Evolutionary conservation across 2,113 vertebrate species (phyloP).

Genomic region (Siphamia tubifer): DNA sequence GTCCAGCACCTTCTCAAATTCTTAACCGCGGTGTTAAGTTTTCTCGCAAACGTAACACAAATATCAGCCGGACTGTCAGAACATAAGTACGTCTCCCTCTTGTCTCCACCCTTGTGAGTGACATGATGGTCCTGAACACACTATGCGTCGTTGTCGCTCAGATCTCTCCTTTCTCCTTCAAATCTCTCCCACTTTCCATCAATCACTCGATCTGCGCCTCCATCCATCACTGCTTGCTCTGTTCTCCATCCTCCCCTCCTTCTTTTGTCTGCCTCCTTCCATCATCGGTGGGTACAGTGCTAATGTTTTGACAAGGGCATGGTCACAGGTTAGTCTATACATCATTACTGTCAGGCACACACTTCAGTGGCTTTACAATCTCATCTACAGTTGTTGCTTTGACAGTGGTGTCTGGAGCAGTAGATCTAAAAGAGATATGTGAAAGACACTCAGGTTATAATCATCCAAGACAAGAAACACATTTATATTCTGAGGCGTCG

Average conservation of each 20-base stretch:
- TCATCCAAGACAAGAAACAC: not conserved
- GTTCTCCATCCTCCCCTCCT: conserved; percentile 29
- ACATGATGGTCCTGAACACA: not conserved
- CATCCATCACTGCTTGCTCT: conserved; percentile 46
- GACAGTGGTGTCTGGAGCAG: too few species aligned
- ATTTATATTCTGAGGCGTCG: not conserved
- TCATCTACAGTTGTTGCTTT: too few species aligned
- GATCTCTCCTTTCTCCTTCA: conserved; percentile 25
- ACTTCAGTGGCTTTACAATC: conserved; percentile 7
- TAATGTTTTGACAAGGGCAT: conserved; percentile 71
- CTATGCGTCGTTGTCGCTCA: not conserved
- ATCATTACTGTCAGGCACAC: conserved; percentile 36
- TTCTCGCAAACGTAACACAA: not conserved
- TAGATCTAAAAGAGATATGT: too few species aligned
- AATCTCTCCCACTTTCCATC: conserved; percentile 44
- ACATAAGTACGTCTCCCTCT: not conserved
- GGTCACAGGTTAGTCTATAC: conserved; percentile 28
- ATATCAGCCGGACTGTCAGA: not conserved
- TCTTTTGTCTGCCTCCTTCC: conserved; percentile 32
- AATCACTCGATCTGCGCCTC: conserved; percentile 41
- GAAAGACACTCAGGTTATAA: too few species aligned
- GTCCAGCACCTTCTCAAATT: conserved; percentile 18
- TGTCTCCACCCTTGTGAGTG: not conserved
- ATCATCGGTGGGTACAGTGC: conserved; percentile 57
- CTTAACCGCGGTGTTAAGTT: not conserved